Percentiles rank a stretch among this genome's conserved stretches.
Evolutionary conservation across 2,797 vertebrate genomes (phyloP).

Genomic region (Phoxinus dragarum): DNA sequence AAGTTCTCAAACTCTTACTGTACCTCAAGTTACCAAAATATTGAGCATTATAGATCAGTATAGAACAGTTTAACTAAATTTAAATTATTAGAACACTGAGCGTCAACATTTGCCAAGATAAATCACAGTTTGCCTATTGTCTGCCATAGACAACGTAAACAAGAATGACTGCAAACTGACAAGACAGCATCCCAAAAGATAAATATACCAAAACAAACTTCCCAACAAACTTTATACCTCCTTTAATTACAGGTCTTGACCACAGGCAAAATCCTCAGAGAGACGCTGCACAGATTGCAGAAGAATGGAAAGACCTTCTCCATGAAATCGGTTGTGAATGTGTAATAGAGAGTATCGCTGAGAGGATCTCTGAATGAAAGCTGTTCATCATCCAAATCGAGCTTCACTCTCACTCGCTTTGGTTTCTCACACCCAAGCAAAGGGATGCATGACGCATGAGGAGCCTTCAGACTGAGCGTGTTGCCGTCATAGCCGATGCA

Average conservation of each 20-base stretch:
- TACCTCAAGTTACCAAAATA: neutral
- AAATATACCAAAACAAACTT: neutral
- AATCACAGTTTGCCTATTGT: neutral
- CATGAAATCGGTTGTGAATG: conserved; percentile 23
- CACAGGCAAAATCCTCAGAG: conserved; percentile 46
- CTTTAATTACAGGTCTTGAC: neutral
- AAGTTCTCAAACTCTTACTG: neutral
- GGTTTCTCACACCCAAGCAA: conserved; percentile 16
- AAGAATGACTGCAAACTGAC: neutral
- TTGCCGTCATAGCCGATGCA: conserved; percentile 27
- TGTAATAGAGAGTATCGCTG: neutral
- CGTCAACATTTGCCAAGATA: neutral
- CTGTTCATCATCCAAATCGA: conserved; percentile 28
- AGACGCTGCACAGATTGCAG: conserved; percentile 33
- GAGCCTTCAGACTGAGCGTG: conserved; percentile 42
- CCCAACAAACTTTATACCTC: neutral
- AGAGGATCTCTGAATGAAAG: conserved; percentile 41
- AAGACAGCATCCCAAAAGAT: too few relatives aligned
- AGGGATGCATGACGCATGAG: neutral
- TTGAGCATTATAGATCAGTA: neutral
- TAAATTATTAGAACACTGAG: neutral
- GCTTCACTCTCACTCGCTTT: conserved; percentile 25
- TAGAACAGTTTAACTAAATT: neutral
- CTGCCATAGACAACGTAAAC: neutral
- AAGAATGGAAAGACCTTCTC: conserved; percentile 58